Evolutionary conservation across 1,140 invertebrate species (phyloP), one percentile per base, ranked within the genome.

Genomic region (Eubasilissa regina): DNA sequence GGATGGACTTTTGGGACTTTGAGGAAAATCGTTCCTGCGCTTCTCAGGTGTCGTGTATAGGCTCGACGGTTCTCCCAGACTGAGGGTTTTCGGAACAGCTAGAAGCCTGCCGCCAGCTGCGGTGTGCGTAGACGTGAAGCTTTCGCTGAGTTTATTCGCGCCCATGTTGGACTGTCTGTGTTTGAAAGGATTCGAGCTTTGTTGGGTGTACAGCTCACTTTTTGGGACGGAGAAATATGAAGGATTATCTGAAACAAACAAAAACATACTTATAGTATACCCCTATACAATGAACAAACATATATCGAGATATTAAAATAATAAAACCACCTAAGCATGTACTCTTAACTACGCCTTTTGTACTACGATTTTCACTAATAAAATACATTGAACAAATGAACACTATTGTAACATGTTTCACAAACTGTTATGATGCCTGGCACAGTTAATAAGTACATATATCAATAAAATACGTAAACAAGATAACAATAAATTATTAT

Each of bases 181-280:
- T 0, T 55, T 35, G 17, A 78, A 66, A 0, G 55, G 47, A 51
- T 75, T 78, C 35, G 70, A 47, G 45, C 12, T 21, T 1, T 19
- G n/a, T 13, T 60, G 48, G 7, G 17, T 60, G 62, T 62, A 74
- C n/a, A 25, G 47, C 58, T 79, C 76, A 15, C 86, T 88, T 64
- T 88, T 87, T 60, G 89, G 86, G 78, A 91, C 85, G 70, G 89
- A 87, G 80, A 91, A 91, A 84, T 91, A 91, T n/a, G 90, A 91
- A 55, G 90, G 90, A 83, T 91, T 91, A 85, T 91, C 90, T 90
- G 86, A 15, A 88, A 89, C 73, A 83, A 87, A 84, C 15, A 44
- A 15, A 55, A 8, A 51, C 25, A 35, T 6, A 3, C 1, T 35
- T 35, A 35, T 35, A 35, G 25, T 35, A 35, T 35, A 35, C 25